Base-by-base conservation (phyloP, 2,888 invertebrate genomes). In the Acrocyrtus sp. region DNA sequence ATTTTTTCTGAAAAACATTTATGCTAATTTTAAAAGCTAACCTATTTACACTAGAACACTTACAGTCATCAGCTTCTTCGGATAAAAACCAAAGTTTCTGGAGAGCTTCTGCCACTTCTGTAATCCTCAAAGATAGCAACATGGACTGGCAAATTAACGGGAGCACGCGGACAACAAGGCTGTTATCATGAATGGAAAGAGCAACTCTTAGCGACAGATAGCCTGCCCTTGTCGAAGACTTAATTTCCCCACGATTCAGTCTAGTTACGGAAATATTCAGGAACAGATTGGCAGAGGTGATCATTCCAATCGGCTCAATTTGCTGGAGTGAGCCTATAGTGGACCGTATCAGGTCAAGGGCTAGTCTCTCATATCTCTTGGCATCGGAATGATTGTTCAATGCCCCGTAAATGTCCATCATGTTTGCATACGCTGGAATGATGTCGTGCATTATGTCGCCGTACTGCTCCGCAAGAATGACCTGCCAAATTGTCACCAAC, bases 1-100 rank as follows among this genome's bases (percentile, higher is more conserved):
- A 19, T 26, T 82, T 82, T 39, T 81, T 72, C 15, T 8, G 8
- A 47, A 8, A 19, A 5, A 47, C 47, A n/a, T 47, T 19, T 39
- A 12, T 12, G 12, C 57, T 22, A 26, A 43, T 47, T 60, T 45
- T 22, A 43, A 39, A 12, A 39, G 10, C 41, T 39, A 15, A 15
- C 10, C 15, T 39, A 39, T n/a, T 34, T 34, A 5, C 34, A 47
- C 43, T 5, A 6, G 12, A 8, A 8, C 34, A 6, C 66, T 54
- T 54, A 68, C 68, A 70, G 19, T 70, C 70, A 51, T 70, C 70
- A 6, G 57, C 22, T 24, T 73, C 74, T 24, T 77, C 77, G 6
- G 77, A 62, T 6, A 62, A 57, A 62, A 73, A 78, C 80, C 79
- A 78, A 2, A 79, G 57, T 53, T 76, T 79, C n/a, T 77, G 74